phyloP scores from a whole-genome alignment of 2,888 invertebrate genomes.

The Cataglyphis albicans region DNA sequence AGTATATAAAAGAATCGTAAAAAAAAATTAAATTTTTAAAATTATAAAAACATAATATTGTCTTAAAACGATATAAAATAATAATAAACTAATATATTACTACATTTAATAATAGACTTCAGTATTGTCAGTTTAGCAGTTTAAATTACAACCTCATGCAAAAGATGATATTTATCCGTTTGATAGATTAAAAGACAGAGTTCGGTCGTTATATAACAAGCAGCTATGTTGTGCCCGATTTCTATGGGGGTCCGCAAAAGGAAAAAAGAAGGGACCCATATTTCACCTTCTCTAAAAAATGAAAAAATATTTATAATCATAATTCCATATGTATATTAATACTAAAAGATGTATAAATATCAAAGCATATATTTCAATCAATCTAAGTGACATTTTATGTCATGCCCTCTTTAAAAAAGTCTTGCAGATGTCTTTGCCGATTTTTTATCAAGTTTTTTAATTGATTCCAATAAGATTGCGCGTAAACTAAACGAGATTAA shows the following conservation, averaged over 20 bases:
- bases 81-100: background rate
- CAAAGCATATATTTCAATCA: too few species aligned
- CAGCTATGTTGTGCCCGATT: slow-evolving; percentile 33
- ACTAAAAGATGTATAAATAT: too few species aligned
- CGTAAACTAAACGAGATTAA: slow-evolving; percentile 54
- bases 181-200: background rate
- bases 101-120: background rate
- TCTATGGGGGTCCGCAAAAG: background rate
- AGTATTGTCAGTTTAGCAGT: background rate
- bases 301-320: too few species aligned
- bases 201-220: slow-evolving; percentile 13
- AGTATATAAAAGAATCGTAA: background rate
- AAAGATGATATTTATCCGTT: background rate
- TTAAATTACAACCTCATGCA: background rate
- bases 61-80: background rate
- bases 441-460: slow-evolving; percentile 56
- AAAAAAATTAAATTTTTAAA: background rate
- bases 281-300: too few species aligned
- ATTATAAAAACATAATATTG: background rate
- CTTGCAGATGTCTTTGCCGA: background rate
- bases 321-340: too few species aligned
- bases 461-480: slow-evolving; percentile 39
- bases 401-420: too few species aligned
- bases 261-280: too few species aligned
- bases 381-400: too few species aligned